Evolutionary conservation across 2,888 invertebrate species (phyloP), one percentile per base, ranked within the genome.

Genomic region (Autographa pulchrina): DNA sequence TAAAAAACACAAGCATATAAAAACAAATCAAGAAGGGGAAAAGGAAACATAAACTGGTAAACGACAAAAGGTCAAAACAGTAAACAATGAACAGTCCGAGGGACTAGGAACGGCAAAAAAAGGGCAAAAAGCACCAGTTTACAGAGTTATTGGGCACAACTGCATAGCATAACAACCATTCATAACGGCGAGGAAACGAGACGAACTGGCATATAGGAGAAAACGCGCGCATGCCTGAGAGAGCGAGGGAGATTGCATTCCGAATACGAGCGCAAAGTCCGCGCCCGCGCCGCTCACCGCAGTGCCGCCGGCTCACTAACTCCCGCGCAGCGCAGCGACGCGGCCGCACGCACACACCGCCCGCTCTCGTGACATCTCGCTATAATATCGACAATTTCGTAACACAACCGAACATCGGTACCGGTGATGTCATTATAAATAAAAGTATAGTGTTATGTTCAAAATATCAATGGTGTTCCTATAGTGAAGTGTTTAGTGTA

Each of bases 171-270:
- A 90, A 89, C 88, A 86, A 85, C 91, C 93, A 94, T 95, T 94
- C 93, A 94, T 93, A 91, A 90, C 85, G 85, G 87, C 79, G 93
- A 91, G 90, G 88, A 91, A 93, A 91, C 88, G 92, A 92, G 93
- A 93, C 88, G 87, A 77, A 81, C 60, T 67, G 70, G 75, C 72
- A 84, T 87, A 87, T 87, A 82, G 86, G 92, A 91, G 92, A 94
- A 94, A 92, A 89, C 89, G 86, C 70, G 85, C 82, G 86, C 89
- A 86, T 90, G 92, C 84, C 87, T 86, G 94, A 94, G 92, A 93
- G 94, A 94, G 94, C 90, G 89, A 94, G 92, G 91, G 91, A 93
- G 94, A 94, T 94, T 94, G 95, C 94, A 95, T 95, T 94, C 95
- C 94, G 82, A 86, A 84, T 83, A 83, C 84, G 77, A 87, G 85